These are phyloP conservation scores for Artemia sinica DNA, from an alignment of 2,888 invertebrate genomes.

Conservation along the genomic window DNA sequence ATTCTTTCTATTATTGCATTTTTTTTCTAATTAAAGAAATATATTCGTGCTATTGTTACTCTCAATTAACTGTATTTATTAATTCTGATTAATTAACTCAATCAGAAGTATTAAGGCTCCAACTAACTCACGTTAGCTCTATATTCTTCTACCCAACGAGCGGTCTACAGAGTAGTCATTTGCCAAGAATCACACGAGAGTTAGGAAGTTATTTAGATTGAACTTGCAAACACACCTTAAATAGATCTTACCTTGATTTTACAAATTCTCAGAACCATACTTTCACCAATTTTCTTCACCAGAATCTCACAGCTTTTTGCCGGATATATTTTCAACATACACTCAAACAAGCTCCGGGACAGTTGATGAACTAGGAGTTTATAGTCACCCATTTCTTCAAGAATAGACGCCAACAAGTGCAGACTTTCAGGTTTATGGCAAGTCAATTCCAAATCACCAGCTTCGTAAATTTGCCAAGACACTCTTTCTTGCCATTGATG, in stretches of 20 bases:
- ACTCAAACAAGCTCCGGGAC: neutral
- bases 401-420: neutral
- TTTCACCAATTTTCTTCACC: neutral
- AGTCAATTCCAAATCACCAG: neutral
- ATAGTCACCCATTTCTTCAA: constrained; percentile 12
- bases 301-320: neutral
- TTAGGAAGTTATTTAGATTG: no score
- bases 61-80: no score
- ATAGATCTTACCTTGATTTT: neutral
- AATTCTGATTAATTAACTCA: no score
- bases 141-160: no score
- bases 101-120: no score
- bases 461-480: constrained; percentile 5
- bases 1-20: no score
- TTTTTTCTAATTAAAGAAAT: no score
- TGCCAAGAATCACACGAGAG: no score
- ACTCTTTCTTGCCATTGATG: neutral
- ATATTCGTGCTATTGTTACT: no score
- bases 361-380: neutral
- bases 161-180: no score
- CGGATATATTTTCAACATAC: neutral
- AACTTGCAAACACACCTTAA: no score
- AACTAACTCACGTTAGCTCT: no score
- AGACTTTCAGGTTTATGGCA: neutral
- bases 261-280: neutral